A percentile compares a stretch with the other conserved stretches of the same genome.
Evolutionary conservation across 2,888 invertebrate genomes (phyloP).

Genomic region (Amorpha juglandis): DNA sequence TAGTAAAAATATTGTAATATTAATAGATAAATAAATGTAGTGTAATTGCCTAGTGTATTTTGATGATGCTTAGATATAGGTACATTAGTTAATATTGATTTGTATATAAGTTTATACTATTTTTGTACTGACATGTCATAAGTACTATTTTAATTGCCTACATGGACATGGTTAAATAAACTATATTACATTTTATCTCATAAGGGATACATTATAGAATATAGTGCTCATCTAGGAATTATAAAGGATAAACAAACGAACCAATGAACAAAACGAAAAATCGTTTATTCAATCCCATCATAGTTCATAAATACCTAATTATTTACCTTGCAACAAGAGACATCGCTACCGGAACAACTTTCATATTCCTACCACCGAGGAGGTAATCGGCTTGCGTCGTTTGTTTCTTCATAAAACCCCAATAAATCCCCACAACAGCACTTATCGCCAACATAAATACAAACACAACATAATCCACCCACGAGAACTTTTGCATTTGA

Average conservation of each 20-base stretch:
- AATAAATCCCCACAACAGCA: constrained; percentile 92
- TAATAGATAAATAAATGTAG: too few species aligned
- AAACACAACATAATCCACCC: constrained; percentile 92
- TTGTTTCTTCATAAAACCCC: constrained; percentile 89
- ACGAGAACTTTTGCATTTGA: constrained; percentile 87
- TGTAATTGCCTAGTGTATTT: too few species aligned
- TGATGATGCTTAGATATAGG: too few species aligned
- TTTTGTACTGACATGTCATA: too few species aligned
- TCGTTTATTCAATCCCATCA: neutral
- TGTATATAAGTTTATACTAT: too few species aligned
- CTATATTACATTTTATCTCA: too few species aligned
- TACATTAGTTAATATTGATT: too few species aligned
- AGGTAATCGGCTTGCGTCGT: constrained; percentile 88
- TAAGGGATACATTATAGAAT: too few species aligned
- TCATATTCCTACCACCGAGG: constrained; percentile 92
- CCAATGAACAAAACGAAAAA: neutral
- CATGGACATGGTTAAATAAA: too few species aligned
- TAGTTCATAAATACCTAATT: neutral
- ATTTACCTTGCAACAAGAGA: constrained; percentile 92
- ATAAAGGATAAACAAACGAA: neutral
- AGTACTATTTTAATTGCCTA: too few species aligned
- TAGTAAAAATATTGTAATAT: too few species aligned
- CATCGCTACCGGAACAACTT: constrained; percentile 91
- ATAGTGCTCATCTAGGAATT: neutral
- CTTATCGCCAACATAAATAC: constrained; percentile 90